These are phyloP conservation scores for Calephelis perditalis DNA, from an alignment of 2,888 invertebrate species.

Conservation along the genomic window DNA sequence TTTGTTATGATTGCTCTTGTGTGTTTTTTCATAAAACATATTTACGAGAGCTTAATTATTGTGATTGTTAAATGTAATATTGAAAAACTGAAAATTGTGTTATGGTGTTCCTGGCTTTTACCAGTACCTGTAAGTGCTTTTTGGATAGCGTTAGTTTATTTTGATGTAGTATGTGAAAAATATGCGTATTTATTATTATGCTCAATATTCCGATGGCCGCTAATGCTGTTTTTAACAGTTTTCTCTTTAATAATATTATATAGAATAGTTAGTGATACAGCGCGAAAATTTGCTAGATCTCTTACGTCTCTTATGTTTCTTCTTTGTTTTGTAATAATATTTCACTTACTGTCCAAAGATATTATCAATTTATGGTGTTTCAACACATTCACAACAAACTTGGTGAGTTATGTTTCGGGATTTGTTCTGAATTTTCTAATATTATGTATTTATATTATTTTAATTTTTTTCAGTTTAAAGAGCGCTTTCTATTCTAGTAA, in stretches of 20 bases:
- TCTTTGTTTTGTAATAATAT: slow-evolving; percentile 56
- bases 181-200: slow-evolving; percentile 51
- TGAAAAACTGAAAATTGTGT: slow-evolving; percentile 46
- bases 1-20: slow-evolving; percentile 59
- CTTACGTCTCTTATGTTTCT: slow-evolving; percentile 59
- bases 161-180: slow-evolving; percentile 37
- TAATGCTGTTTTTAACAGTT: slow-evolving; percentile 52
- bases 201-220: slow-evolving; percentile 56
- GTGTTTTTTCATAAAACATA: slow-evolving; percentile 63
- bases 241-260: slow-evolving; percentile 52
- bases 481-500: too few species aligned
- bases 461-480: slow-evolving; percentile 49
- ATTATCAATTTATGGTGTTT: slow-evolving; percentile 53
- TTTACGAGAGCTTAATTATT: slow-evolving; percentile 62
- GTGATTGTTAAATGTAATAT: slow-evolving; percentile 58
- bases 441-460: slow-evolving; percentile 49
- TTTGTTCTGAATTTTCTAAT: slow-evolving; percentile 53
- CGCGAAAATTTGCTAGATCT: slow-evolving; percentile 55
- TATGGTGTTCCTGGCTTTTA: slow-evolving; percentile 54
- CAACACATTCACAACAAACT: slow-evolving; percentile 38
- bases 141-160: slow-evolving; percentile 39
- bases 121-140: slow-evolving; percentile 47
- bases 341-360: slow-evolving; percentile 58
- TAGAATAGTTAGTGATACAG: slow-evolving; percentile 52
- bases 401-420: slow-evolving; percentile 50